phyloP scores from a whole-genome alignment of 2,888 invertebrate genomes.

The Coleophora deauratella region DNA sequence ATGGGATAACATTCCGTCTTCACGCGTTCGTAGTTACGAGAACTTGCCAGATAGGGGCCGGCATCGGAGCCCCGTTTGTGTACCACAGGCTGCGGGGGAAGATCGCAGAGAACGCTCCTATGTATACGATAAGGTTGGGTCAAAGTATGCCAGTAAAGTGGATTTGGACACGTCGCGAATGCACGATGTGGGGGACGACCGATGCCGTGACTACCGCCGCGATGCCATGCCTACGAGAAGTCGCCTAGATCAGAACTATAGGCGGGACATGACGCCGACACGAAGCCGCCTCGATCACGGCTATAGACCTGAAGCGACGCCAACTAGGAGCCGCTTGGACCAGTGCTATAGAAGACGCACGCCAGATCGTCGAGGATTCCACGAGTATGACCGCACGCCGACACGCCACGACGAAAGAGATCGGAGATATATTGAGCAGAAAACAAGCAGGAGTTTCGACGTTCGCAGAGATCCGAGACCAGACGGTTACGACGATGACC shows the following conservation, averaged over 20 bases:
- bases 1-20: conserved; percentile 29
- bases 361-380: conserved; percentile 25
- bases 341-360: conserved; percentile 25
- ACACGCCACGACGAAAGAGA: conserved; percentile 38
- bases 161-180: conserved; percentile 31
- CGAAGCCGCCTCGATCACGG: conserved; percentile 37
- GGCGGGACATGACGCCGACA: conserved; percentile 18
- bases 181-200: conserved; percentile 24
- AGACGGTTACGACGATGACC: conserved; percentile 33
- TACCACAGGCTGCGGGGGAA: conserved; percentile 13
- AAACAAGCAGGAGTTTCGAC: conserved; percentile 53
- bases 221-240: conserved; percentile 21
- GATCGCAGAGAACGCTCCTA: conserved; percentile 19
- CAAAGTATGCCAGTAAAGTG: conserved; percentile 38
- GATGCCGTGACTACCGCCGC: conserved; percentile 28
- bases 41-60: conserved; percentile 22
- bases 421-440: conserved; percentile 39
- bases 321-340: conserved; percentile 28
- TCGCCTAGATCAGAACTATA: conserved; percentile 29
- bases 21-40: conserved; percentile 44
- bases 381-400: conserved; percentile 29
- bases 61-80: conserved; percentile 28
- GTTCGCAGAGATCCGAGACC: conserved; percentile 21
- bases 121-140: conserved; percentile 29
- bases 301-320: conserved; percentile 9